phyloP scores from a whole-genome alignment of 2,888 invertebrate genomes.

The Cylindroiulus punctatus region DNA sequence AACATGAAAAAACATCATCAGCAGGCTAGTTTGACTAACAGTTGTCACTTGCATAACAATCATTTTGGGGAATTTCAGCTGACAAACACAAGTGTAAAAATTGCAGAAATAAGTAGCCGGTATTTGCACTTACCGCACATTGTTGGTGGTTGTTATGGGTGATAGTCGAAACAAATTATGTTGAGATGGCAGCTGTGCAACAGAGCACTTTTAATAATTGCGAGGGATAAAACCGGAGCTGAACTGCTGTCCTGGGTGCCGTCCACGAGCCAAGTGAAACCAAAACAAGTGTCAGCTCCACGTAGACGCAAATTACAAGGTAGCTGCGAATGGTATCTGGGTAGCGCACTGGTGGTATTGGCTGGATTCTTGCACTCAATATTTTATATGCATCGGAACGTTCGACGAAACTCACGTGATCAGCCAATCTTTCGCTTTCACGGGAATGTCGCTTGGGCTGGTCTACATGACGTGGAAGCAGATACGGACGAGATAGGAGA shows the following conservation, averaged over 20 bases:
- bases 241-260: not conserved
- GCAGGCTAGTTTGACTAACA: too few relatives aligned
- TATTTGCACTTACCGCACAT: slow-evolving; percentile 47
- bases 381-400: not conserved
- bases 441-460: not conserved
- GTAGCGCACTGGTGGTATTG: slow-evolving; percentile 40
- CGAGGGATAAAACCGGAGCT: not conserved
- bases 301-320: slow-evolving; percentile 40
- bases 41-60: not conserved
- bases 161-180: not conserved
- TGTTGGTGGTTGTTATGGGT: slow-evolving; percentile 9
- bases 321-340: slow-evolving; percentile 1
- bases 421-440: not conserved
- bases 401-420: not conserved
- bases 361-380: slow-evolving; percentile 11
- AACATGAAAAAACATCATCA: too few relatives aligned
- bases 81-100: not conserved
- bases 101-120: not conserved
- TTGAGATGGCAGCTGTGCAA: not conserved
- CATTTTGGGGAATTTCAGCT: not conserved
- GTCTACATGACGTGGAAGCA: not conserved
- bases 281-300: slow-evolving; percentile 28
- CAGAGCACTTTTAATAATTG: not conserved
- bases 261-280: slow-evolving; percentile 24
- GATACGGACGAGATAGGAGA: not conserved